phyloP scores from a whole-genome alignment of 1,140 invertebrate species.

The Zaprionus lachaisei region DNA sequence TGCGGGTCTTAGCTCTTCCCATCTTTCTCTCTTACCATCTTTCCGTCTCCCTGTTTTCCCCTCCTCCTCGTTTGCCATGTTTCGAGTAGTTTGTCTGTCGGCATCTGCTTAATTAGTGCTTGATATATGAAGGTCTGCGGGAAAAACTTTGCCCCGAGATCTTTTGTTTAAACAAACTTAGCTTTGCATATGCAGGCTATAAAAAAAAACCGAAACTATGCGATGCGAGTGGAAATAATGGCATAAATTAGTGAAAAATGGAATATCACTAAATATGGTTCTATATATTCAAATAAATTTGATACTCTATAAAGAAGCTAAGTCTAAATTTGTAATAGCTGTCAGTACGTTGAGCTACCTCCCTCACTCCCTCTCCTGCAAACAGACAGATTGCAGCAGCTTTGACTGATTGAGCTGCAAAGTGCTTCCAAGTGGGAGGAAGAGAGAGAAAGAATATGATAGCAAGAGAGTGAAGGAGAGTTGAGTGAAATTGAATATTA shows the following conservation, averaged over 20 bases:
- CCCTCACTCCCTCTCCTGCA: too few species aligned
- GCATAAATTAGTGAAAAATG: background rate
- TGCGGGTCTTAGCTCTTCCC: background rate
- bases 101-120: slow-evolving; percentile 64
- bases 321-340: background rate
- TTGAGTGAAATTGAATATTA: background rate
- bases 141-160: slow-evolving; percentile 36
- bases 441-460: background rate
- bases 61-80: slow-evolving; percentile 7
- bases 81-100: slow-evolving; percentile 33
- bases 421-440: background rate
- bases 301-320: background rate
- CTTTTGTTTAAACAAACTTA: slow-evolving; percentile 32
- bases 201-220: background rate
- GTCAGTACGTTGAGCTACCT: background rate
- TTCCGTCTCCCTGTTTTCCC: background rate
- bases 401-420: slow-evolving; percentile 18
- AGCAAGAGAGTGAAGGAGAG: too few species aligned
- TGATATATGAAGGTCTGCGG: slow-evolving; percentile 55
- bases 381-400: background rate
- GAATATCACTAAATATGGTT: background rate
- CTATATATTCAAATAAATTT: background rate
- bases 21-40: background rate
- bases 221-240: background rate
- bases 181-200: background rate